These are phyloP conservation scores for Mactra quadrangularis DNA, from an alignment of 1,140 invertebrate species.

Conservation along the genomic window DNA sequence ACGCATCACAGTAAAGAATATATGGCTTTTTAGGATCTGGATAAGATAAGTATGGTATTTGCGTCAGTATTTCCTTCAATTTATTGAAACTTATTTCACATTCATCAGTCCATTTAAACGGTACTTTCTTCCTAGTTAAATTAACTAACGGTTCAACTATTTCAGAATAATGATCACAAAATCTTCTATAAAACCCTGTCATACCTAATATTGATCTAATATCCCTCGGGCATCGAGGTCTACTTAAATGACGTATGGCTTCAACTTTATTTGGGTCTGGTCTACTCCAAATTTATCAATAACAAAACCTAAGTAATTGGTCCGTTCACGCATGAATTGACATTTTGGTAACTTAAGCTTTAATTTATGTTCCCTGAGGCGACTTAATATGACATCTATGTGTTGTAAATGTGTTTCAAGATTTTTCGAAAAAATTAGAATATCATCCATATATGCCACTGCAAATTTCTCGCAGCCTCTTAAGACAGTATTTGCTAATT, in stretches of 20 bases:
- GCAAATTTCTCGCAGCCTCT: constrained; percentile 51
- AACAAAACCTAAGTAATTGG: constrained; percentile 30
- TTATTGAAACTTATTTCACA: constrained; percentile 66
- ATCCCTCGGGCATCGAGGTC: not conserved
- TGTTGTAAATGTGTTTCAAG: constrained; percentile 7
- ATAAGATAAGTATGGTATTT: constrained; percentile 56
- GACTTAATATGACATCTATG: not conserved
- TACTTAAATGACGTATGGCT: not conserved
- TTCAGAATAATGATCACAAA: constrained; percentile 65
- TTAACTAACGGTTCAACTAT: constrained; percentile 44
- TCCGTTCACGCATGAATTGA: constrained; percentile 3
- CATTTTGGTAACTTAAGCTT: constrained; percentile 61
- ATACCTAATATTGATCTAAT: constrained; percentile 62
- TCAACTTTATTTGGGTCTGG: constrained; percentile 25
- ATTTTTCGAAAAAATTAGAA: constrained; percentile 51
- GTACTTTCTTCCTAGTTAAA: constrained; percentile 48
- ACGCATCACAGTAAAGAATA: not conserved
- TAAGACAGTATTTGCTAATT: constrained; percentile 68
- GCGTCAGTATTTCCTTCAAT: constrained; percentile 65
- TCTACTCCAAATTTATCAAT: not conserved
- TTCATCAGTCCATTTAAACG: constrained; percentile 36
- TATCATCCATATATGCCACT: constrained; percentile 63
- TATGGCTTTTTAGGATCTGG: constrained; percentile 54
- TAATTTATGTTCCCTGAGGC: constrained; percentile 15
- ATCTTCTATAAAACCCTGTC: constrained; percentile 59